phyloP scores from a whole-genome alignment of 2,888 invertebrate genomes.

The Ferdinandea cuprea region DNA sequence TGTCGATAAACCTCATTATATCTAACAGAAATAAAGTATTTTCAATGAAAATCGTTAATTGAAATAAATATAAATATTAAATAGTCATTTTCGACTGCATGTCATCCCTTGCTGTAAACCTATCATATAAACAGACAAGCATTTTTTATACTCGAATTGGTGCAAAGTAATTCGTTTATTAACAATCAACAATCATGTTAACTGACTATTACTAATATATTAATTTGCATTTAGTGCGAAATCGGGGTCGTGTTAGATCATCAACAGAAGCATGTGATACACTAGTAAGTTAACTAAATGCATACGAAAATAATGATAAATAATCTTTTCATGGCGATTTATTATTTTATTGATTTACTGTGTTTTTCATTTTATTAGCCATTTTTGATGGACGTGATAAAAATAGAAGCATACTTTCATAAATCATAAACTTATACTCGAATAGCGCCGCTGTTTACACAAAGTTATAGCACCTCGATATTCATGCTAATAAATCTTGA shows the following conservation, averaged over 20 bases:
- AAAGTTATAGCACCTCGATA: not conserved
- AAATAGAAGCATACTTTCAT: slow-evolving; percentile 12
- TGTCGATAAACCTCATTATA: too few relatives aligned
- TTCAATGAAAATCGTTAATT: too few relatives aligned
- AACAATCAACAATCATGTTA: slow-evolving; percentile 40
- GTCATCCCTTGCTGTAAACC: too few relatives aligned
- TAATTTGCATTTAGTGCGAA: slow-evolving; percentile 29
- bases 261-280: slow-evolving; percentile 19
- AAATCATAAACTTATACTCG: slow-evolving; percentile 26
- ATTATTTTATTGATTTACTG: slow-evolving; percentile 33
- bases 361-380: slow-evolving; percentile 7
- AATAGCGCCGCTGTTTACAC: slow-evolving; percentile 22
- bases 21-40: too few relatives aligned
- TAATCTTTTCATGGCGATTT: slow-evolving; percentile 5
- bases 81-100: too few relatives aligned
- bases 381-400: slow-evolving; percentile 27
- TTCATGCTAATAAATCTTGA: slow-evolving; percentile 32
- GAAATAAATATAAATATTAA: too few relatives aligned
- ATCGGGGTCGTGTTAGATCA: slow-evolving; percentile 16
- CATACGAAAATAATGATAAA: slow-evolving; percentile 15
- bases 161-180: slow-evolving; percentile 44
- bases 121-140: too few relatives aligned
- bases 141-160: not conserved
- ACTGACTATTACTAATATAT: slow-evolving; percentile 34
- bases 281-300: slow-evolving; percentile 2